Percentiles rank a stretch among this genome's conserved stretches.
phyloP scores from a whole-genome alignment of 2,888 invertebrate genomes.

The Thymelicus sylvestris region DNA sequence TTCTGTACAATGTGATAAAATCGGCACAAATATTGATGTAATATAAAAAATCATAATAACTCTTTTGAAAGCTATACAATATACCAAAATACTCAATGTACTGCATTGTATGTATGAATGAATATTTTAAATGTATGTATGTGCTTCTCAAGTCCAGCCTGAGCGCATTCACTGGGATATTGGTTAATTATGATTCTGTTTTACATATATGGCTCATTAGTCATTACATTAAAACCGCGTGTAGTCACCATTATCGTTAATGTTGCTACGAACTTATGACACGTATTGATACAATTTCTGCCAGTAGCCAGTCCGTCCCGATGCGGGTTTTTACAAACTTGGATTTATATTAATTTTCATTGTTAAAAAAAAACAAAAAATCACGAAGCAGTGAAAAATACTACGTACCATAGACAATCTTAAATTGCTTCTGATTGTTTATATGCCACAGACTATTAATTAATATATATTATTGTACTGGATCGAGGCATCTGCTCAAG shows the following conservation, averaged over 20 bases:
- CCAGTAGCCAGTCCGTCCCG: conserved; percentile 73
- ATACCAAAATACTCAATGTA: conserved; percentile 5
- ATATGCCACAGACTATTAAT: background rate
- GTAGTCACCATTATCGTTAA: background rate
- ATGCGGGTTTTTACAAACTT: conserved; percentile 61
- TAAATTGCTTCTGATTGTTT: background rate
- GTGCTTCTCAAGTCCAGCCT: background rate
- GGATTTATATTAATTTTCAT: conserved; percentile 44
- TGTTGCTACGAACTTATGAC: conserved; percentile 59
- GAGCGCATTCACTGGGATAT: background rate
- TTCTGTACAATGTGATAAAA: conserved; percentile 43
- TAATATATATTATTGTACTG: background rate
- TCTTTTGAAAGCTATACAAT: conserved; percentile 52
- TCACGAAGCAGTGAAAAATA: background rate
- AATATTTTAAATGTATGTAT: background rate
- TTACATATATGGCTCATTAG: too few relatives aligned
- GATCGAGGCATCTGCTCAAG: conserved; percentile 22
- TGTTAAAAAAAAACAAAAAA: conserved; percentile 19
- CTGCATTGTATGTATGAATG: background rate
- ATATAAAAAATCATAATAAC: conserved; percentile 68
- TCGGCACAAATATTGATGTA: conserved; percentile 58
- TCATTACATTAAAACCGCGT: too few relatives aligned
- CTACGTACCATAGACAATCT: background rate
- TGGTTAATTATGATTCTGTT: background rate
- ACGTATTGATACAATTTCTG: conserved; percentile 59